These are phyloP conservation scores for Zaprionus davidi DNA, from an alignment of 1,140 invertebrate species.

Conservation along the genomic window DNA sequence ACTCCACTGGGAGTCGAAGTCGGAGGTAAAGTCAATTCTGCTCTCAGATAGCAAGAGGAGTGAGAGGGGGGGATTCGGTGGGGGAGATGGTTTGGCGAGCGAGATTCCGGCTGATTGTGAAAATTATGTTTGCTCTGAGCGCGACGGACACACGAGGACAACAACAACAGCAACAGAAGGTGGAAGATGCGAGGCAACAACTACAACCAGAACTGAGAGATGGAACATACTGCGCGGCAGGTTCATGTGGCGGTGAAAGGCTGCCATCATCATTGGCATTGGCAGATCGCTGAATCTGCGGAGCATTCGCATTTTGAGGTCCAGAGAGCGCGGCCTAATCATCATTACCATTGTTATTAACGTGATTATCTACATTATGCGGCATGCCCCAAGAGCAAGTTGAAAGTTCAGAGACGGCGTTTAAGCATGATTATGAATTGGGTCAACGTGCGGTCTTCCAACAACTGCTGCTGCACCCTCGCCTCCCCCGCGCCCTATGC, in stretches of 20 bases:
- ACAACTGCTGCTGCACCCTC: not conserved
- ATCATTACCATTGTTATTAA: conserved; percentile 83
- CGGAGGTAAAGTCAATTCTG: conserved; percentile 17
- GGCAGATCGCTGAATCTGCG: not conserved
- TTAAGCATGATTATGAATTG: conserved; percentile 83
- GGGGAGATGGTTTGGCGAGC: conserved; percentile 55
- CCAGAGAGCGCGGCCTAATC: conserved; percentile 65
- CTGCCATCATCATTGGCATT: conserved; percentile 66
- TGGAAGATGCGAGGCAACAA: conserved; percentile 16
- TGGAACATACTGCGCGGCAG: conserved; percentile 50
- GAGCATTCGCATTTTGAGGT: conserved; percentile 32
- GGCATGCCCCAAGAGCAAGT: conserved; percentile 70
- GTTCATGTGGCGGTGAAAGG: conserved; percentile 80
- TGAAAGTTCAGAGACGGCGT: conserved; percentile 81
- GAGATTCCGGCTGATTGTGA: conserved; percentile 70
- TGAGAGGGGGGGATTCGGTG: conserved; percentile 49
- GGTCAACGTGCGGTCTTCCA: conserved; percentile 71
- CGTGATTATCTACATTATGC: conserved; percentile 81
- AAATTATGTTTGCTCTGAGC: conserved; percentile 81
- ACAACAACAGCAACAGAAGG: conserved; percentile 5
- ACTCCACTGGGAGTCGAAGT: conserved; percentile 24
- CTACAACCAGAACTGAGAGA: conserved; percentile 8
- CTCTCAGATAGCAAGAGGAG: not conserved
- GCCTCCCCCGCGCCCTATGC: not conserved
- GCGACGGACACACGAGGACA: conserved; percentile 49